phyloP scores from a whole-genome alignment of 2,797 vertebrate species.

The Takifugu rubripes region DNA sequence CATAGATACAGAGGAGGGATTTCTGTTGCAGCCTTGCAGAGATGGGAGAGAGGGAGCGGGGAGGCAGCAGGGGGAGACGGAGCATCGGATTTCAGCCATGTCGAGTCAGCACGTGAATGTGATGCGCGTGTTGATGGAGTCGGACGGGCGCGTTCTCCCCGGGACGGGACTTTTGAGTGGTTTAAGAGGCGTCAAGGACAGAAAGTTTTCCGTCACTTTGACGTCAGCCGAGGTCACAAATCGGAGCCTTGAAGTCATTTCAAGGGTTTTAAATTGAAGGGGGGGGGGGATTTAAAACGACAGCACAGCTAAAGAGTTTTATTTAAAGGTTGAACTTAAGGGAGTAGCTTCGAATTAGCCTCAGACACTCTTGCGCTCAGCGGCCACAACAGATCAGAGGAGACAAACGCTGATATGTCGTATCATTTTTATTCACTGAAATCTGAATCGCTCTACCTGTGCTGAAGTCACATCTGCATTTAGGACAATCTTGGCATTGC shows the following conservation, averaged over 20 bases:
- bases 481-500: neutral
- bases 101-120: slow-evolving; percentile 65
- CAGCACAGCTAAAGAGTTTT: too few species aligned
- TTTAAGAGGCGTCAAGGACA: neutral
- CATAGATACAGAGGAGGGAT: slow-evolving; percentile 62
- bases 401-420: slow-evolving; percentile 13
- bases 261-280: too few species aligned
- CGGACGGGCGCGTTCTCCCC: slow-evolving; percentile 5
- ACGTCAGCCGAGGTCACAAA: neutral
- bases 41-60: slow-evolving; percentile 14
- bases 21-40: slow-evolving; percentile 54
- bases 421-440: slow-evolving; percentile 1
- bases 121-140: slow-evolving; percentile 47
- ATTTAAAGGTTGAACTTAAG: too few species aligned
- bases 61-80: slow-evolving; percentile 8
- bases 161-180: neutral
- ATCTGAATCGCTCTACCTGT: slow-evolving; percentile 1
- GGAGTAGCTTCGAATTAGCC: too few species aligned
- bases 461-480: slow-evolving; percentile 10
- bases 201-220: neutral
- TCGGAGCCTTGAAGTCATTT: too few species aligned
- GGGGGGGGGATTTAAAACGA: too few species aligned
- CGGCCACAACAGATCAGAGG: slow-evolving; percentile 1
- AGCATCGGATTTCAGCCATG: slow-evolving; percentile 62
- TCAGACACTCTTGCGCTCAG: neutral